Evolutionary conservation across 2,113 vertebrate species (phyloP).

Genomic region (Meleagris gallopavo): DNA sequence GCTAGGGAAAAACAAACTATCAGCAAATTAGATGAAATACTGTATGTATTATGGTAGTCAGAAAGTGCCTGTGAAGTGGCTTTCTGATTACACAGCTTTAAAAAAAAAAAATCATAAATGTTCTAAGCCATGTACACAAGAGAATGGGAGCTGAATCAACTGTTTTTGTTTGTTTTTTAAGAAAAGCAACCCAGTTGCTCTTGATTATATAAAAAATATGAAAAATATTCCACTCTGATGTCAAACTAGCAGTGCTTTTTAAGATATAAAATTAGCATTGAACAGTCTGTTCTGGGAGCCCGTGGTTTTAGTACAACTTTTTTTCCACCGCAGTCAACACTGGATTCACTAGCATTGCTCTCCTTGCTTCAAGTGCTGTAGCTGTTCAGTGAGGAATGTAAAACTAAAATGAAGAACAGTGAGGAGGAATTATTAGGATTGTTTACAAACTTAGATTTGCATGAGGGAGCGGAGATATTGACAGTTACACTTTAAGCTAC

Average conservation of each 20-base stretch:
- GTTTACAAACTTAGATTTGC: constrained; percentile 66
- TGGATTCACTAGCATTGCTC: background rate
- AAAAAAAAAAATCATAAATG: background rate
- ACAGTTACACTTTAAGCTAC: constrained; percentile 62
- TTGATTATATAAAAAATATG: constrained; percentile 23
- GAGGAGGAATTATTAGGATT: constrained; percentile 49
- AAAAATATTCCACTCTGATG: constrained; percentile 33
- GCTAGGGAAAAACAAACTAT: background rate
- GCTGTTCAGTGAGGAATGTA: constrained; percentile 36
- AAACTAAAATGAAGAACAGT: background rate
- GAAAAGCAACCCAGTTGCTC: background rate
- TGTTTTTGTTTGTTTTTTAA: background rate
- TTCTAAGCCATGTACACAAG: background rate
- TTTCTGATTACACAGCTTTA: background rate
- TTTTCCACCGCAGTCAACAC: background rate
- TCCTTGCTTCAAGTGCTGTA: background rate
- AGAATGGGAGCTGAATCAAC: background rate
- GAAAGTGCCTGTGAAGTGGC: background rate
- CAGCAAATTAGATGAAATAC: background rate
- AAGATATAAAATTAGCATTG: constrained; percentile 66
- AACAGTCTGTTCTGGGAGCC: constrained; percentile 61
- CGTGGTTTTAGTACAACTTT: background rate
- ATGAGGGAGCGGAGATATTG: constrained; percentile 30
- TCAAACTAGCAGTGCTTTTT: constrained; percentile 41
- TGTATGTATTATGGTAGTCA: background rate